phyloP scores from a whole-genome alignment of 2,888 invertebrate species.

The Oxystoma pomonae region DNA sequence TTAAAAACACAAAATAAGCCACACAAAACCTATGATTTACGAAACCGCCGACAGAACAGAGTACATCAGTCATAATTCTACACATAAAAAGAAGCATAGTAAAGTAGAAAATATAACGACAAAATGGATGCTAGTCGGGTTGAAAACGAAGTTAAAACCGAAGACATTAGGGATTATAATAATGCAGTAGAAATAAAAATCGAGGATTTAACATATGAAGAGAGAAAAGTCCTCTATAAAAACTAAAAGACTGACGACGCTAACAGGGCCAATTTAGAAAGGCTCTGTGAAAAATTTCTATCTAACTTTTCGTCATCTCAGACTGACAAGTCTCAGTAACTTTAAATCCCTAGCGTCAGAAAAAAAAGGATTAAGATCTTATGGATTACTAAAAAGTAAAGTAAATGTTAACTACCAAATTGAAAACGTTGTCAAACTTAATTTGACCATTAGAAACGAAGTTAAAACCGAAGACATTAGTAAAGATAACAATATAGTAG shows the following conservation, averaged over 20 bases:
- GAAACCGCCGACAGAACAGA: background rate
- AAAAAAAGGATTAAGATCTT: too few relatives aligned
- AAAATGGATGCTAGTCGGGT: background rate
- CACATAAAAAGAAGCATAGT: background rate
- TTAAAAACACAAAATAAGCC: background rate
- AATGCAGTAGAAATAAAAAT: background rate
- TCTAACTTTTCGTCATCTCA: too few relatives aligned
- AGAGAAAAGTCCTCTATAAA: too few relatives aligned
- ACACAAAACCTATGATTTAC: background rate
- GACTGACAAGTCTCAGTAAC: too few relatives aligned
- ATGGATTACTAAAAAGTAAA: too few relatives aligned
- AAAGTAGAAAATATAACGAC: background rate
- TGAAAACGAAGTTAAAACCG: background rate
- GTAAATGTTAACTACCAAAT: too few relatives aligned
- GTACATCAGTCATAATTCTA: background rate
- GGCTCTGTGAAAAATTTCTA: too few relatives aligned
- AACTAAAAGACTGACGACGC: too few relatives aligned
- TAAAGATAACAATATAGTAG: background rate
- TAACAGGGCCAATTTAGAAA: too few relatives aligned
- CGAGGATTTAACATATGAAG: background rate
- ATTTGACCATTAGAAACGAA: background rate
- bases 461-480: background rate
- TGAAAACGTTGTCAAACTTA: background rate
- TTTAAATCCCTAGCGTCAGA: too few relatives aligned
- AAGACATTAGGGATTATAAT: background rate